Conservation (phyloP, 2,888 invertebrate species). For the Nephrotoma guestfalica region DNA sequence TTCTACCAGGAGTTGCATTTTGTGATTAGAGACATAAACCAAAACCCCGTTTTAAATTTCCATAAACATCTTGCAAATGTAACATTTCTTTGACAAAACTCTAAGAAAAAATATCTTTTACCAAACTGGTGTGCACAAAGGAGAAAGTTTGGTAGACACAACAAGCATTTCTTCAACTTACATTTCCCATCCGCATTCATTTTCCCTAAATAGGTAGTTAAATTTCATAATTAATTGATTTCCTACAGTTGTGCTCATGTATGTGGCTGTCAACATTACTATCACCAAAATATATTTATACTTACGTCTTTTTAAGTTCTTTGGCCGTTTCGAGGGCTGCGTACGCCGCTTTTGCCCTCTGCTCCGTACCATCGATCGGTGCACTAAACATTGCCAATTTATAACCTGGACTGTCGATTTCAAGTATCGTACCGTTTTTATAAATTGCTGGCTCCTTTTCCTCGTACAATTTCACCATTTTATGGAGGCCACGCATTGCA, state of each 20-base stretch:
- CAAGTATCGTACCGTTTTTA: constrained; percentile 25
- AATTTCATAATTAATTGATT: not conserved
- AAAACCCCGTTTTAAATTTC: too few relatives aligned
- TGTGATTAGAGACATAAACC: too few relatives aligned
- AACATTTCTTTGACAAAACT: too few relatives aligned
- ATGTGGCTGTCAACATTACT: not conserved
- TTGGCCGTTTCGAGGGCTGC: constrained; percentile 30
- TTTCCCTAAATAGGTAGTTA: not conserved
- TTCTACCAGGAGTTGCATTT: too few relatives aligned
- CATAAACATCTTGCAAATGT: too few relatives aligned
- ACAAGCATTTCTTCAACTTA: not conserved
- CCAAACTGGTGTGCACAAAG: not conserved
- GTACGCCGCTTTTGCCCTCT: constrained; percentile 28
- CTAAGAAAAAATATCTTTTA: too few relatives aligned
- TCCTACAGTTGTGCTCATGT: not conserved
- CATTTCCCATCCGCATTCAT: not conserved
- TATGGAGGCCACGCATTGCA: constrained; percentile 27
- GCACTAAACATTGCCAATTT: constrained; percentile 29
- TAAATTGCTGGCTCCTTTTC: constrained; percentile 28
- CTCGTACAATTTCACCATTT: constrained; percentile 28
- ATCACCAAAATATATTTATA: constrained; percentile 6
- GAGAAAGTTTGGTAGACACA: not conserved
- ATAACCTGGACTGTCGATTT: constrained; percentile 29
- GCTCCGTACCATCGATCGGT: constrained; percentile 19
- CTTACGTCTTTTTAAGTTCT: constrained; percentile 31